These are phyloP conservation scores for Castor canadensis DNA, from an alignment of 2,113 vertebrate genomes.

Conservation along the genomic window DNA sequence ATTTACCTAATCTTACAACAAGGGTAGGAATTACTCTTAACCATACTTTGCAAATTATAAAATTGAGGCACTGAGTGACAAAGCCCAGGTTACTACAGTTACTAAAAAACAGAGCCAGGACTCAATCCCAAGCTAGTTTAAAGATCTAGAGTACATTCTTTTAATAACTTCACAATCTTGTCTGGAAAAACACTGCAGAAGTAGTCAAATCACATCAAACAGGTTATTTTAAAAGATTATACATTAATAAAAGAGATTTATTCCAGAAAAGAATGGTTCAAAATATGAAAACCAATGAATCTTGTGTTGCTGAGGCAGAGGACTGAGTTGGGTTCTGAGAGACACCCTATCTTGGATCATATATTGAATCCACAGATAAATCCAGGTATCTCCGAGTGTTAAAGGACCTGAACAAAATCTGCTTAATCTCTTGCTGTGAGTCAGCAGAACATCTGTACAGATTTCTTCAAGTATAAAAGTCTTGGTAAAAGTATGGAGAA, in stretches of 20 bases:
- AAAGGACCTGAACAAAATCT: constrained; percentile 55
- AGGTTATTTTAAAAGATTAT: neutral
- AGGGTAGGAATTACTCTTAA: neutral
- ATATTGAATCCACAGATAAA: constrained; percentile 27
- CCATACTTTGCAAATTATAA: constrained; percentile 27
- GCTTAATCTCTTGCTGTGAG: constrained; percentile 58
- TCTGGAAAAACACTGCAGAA: neutral
- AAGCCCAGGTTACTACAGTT: neutral
- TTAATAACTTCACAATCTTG: neutral
- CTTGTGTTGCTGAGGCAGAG: constrained; percentile 86
- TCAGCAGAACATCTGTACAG: constrained; percentile 65
- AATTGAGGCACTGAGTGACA: neutral
- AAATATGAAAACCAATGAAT: neutral
- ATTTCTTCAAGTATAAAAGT: neutral
- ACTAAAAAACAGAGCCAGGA: neutral
- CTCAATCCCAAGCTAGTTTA: neutral
- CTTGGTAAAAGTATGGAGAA: neutral
- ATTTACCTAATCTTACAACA: neutral
- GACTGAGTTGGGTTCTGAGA: constrained; percentile 82
- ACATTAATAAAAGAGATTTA: neutral
- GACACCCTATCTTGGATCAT: constrained; percentile 81
- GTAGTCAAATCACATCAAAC: neutral
- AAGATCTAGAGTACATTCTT: constrained; percentile 1
- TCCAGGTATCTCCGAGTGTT: constrained; percentile 27
- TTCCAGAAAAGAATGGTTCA: neutral